Conservation (phyloP, 64 coral and sea anemone genomes). For the Actinia tenebrosa region DNA sequence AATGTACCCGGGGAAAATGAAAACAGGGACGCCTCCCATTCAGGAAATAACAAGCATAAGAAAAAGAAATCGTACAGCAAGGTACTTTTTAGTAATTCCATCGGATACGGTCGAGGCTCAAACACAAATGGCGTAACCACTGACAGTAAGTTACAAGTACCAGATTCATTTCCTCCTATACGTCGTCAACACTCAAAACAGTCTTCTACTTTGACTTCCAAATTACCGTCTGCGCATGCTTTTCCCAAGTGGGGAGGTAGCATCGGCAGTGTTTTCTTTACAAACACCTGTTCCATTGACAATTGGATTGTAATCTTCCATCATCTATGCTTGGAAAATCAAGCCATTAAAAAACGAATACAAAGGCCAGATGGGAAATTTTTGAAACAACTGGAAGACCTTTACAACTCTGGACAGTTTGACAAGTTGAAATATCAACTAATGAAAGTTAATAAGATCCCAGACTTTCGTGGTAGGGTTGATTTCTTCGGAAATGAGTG, state of each 20-base stretch:
- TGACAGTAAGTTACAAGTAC: too few species aligned
- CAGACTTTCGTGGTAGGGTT: background rate
- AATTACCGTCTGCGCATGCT: background rate
- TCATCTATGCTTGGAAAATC: background rate
- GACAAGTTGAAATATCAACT: background rate
- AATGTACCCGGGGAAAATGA: too few species aligned
- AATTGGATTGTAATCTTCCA: background rate
- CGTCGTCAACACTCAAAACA: too few species aligned
- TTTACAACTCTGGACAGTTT: background rate
- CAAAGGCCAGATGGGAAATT: background rate
- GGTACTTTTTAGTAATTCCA: too few species aligned
- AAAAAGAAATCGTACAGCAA: too few species aligned
- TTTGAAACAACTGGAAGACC: background rate
- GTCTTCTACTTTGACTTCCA: background rate
- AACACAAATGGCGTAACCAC: too few species aligned
- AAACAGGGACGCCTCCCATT: too few species aligned
- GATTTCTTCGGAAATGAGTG: background rate
- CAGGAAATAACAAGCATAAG: too few species aligned
- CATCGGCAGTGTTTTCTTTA: background rate
- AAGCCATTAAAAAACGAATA: background rate
- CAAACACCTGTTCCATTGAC: background rate
- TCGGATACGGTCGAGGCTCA: too few species aligned
- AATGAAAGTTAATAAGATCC: background rate
- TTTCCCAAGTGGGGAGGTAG: constrained; percentile 1
- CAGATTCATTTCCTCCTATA: too few species aligned